Evolutionary conservation across 1,140 invertebrate genomes (phyloP), one percentile per base, ranked within the genome.

Genomic region (Drosophila baimaii): DNA sequence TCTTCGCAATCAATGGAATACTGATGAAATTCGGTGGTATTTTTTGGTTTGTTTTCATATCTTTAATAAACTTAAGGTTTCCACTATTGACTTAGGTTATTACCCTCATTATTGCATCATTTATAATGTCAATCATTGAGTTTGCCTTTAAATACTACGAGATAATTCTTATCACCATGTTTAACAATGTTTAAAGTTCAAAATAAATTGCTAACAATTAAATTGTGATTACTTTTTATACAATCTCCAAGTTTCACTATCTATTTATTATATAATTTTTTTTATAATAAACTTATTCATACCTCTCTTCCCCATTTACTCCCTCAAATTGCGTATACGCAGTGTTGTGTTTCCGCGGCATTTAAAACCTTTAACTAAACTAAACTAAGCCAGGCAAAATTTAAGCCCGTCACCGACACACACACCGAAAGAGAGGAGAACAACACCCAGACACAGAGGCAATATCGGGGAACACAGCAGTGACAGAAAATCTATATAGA

Each of bases 401-500:
- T 85, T 70, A 81, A 90, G 75, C 52, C 68, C 70, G 83, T 77
- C 79, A 77, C 23, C 49, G 31, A 17, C 79, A 76, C 56, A 51
- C 63, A 46, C 63, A 47, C 15, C 51, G 25, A 46, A 21, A 56
- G 46, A 49, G 35, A 29, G 23, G 63, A 47, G 29, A 29, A 21
- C 33, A 23, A 51, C 62, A 58, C 25, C 47, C 73, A 77, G 62
- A 76, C 72, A 83, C 72, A 83, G 79, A 72, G 64, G 52, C 76
- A 73, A 83, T 88, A 89, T 89, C 72, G 51, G 47, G 19, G 13
- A 52, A 23, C 51, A 52, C 66, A 51, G 61, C 66, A 51, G 61
- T 88, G 84, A 83, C 84, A 83, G 84, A 83, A 88, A 88, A 88
- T 88, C 79, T 88, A 88, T 88, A 88, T 86, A 68, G 77, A 68